Percentiles rank a stretch among this genome's conserved stretches.
These are phyloP conservation scores for Urocyon cinereoargenteus DNA, from an alignment of 2,797 vertebrate genomes.

Conservation along the genomic window DNA sequence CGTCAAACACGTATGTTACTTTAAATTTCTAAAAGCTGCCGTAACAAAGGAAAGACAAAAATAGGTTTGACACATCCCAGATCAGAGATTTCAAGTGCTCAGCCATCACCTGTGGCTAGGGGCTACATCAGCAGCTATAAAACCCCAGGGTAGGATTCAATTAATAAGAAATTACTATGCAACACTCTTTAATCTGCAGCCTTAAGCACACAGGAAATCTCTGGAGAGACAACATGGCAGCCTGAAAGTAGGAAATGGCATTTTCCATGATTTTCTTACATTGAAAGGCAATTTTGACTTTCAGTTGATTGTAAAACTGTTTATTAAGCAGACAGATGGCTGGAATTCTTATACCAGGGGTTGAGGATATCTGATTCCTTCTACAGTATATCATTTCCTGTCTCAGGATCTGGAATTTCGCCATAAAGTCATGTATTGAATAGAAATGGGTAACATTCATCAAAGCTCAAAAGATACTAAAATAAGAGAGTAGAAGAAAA, in stretches of 20 bases:
- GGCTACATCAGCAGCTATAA: neutral
- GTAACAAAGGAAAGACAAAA: neutral
- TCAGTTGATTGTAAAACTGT: slow-evolving; percentile 50
- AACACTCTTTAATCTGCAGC: neutral
- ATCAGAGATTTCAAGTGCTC: neutral
- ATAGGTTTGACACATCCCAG: neutral
- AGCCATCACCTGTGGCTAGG: neutral
- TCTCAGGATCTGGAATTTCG: slow-evolving; percentile 27
- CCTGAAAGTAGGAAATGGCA: neutral
- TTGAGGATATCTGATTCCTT: slow-evolving; percentile 63
- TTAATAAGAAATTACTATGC: neutral
- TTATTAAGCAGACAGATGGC: slow-evolving; percentile 75
- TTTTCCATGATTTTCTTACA: neutral
- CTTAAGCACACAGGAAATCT: neutral
- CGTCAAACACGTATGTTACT: neutral
- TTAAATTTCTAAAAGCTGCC: neutral
- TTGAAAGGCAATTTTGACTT: neutral
- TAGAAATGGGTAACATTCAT: slow-evolving; percentile 72
- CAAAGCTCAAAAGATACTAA: slow-evolving; percentile 58
- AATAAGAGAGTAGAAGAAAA: slow-evolving; percentile 38
- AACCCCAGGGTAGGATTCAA: neutral
- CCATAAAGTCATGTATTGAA: slow-evolving; percentile 58
- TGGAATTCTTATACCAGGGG: slow-evolving; percentile 35
- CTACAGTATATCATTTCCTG: slow-evolving; percentile 41
- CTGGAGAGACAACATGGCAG: neutral